Base-by-base conservation (phyloP, 2,113 vertebrate genomes). In the Ibidorhyncha struthersii region DNA sequence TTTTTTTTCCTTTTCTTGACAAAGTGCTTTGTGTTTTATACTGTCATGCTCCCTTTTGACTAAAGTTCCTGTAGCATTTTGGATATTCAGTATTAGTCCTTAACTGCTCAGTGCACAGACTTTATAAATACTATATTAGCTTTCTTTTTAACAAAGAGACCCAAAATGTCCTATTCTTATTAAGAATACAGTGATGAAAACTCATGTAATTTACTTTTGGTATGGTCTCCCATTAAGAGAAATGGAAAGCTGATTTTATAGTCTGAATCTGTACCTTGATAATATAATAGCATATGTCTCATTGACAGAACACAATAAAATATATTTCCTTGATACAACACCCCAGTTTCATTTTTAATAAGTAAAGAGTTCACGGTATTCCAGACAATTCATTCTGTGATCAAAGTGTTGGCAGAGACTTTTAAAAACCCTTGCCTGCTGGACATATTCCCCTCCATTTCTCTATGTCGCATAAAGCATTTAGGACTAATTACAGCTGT, bases 271-370 rank as follows among this genome's bases (percentile, higher is more conserved):
- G 96, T 90, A 94, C 96, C 93, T 96, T 88, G 93, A 97, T 96
- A 97, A 98, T 98, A 97, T 95, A 96, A 97, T 95, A 88, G 63
- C 94, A 77, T 96, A 96, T 86, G 95, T 96, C 76, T 95, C 93
- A 93, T 90, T 95, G 89, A 90, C 81, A 86, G 86, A 91, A 70
- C 82, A 90, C 71, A 98, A 95, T 97, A 94, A 96, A 97, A 90
- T 96, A 83, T 40, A 90, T 88, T 93, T 90, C 95, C 94, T 94
- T 96, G 92, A 94, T 95, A 93, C 63, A 86, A 85, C 67, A 96
- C 92, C 92, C 90, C 80, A 79, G 94, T 94, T 87, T 93, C 92
- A 85, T 89, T 97, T 89, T 96, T 92, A 97, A 94, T 97, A 96
- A 97, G 73, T 84, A 96, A 84, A 93, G 84, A 61, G 73, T 84